Evolutionary conservation across 2,797 vertebrate species (phyloP), one percentile per base, ranked within the genome.

Genomic region (Anguilla pacifica): DNA sequence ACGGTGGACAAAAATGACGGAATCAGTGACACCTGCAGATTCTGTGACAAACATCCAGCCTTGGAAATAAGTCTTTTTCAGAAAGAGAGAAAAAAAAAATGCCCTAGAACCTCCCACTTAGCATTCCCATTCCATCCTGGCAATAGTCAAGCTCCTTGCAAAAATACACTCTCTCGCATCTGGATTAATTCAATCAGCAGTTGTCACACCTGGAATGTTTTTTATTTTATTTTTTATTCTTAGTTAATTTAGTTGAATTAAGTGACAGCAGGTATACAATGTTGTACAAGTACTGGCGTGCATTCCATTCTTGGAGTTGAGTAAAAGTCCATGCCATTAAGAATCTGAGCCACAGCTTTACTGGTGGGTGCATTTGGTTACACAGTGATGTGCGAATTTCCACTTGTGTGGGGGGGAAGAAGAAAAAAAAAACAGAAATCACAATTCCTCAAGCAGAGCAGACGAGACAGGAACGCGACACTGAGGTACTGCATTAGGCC

Each of bases 401-500:
- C 70, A 94, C 91, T 90, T 92, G 90, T 91, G 88, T 87, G 88
- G 31, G 31, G 10, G 31, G 22, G 7, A 89, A 72, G 22, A 7
- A 83, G 87, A 72, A 82, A 81, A 81, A 88, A 82, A 57, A 87
- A 70, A n/a, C 77, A 87, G 72, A 77, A 70, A 89, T 89, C 86
- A 49, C 87, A 89, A 88, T 88, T 89, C 86, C 53, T 86, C 43
- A 43, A 89, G 89, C 91, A 87, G 90, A 87, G 92, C 87, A 64
- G 89, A 91, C 90, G 91, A 89, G 90, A 86, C 91, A 90, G 95
- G 94, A 95, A 96, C 89, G 87, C 87, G 93, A 96, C 92, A 95
- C 95, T 89, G 89, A 88, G 90, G 91, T 94, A 91, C 91, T 93
- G 92, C 93, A 94, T 95, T 95, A 95, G 93, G 94, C 95, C 91